A percentile compares a stretch with the other conserved stretches of the same genome.
Evolutionary conservation across 2,888 invertebrate genomes (phyloP).

Genomic region (Pyrrhopygopsis socrates): DNA sequence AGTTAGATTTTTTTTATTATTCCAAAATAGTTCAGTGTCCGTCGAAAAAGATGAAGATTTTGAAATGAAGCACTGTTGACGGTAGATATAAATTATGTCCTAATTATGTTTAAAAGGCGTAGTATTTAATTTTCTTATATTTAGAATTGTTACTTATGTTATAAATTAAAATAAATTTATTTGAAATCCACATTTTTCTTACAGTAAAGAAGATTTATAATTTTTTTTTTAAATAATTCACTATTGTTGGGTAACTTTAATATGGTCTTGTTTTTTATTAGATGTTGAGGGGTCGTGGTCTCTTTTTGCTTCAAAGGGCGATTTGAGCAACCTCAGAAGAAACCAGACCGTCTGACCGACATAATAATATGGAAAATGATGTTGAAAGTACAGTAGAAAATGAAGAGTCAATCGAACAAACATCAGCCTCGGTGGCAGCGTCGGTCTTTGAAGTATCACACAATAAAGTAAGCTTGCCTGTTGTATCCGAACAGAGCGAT

Average conservation of each 20-base stretch:
- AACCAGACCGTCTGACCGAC: too few species aligned
- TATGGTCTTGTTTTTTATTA: neutral
- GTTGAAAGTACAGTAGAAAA: too few species aligned
- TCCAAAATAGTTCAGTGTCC: conserved; percentile 6
- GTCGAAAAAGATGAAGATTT: conserved; percentile 13
- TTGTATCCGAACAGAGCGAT: neutral
- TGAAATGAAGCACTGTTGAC: conserved; percentile 20
- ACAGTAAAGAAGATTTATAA: conserved; percentile 7
- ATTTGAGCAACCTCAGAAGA: neutral
- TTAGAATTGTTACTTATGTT: conserved; percentile 15
- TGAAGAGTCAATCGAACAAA: too few species aligned
- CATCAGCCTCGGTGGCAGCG: neutral
- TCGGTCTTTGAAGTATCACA: neutral
- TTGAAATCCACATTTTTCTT: neutral
- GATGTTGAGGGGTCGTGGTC: conserved; percentile 20
- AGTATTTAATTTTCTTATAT: conserved; percentile 6
- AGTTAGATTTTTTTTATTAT: conserved; percentile 11
- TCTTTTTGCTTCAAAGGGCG: neutral
- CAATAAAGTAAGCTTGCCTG: neutral
- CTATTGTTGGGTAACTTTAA: conserved; percentile 4
- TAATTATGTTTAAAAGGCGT: conserved; percentile 10
- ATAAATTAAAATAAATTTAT: conserved; percentile 14
- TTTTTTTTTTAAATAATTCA: conserved; percentile 14
- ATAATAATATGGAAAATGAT: too few species aligned
- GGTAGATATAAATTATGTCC: conserved; percentile 23